Evolutionary conservation across 2,888 invertebrate genomes (phyloP).

Genomic region (Phasia obesa): DNA sequence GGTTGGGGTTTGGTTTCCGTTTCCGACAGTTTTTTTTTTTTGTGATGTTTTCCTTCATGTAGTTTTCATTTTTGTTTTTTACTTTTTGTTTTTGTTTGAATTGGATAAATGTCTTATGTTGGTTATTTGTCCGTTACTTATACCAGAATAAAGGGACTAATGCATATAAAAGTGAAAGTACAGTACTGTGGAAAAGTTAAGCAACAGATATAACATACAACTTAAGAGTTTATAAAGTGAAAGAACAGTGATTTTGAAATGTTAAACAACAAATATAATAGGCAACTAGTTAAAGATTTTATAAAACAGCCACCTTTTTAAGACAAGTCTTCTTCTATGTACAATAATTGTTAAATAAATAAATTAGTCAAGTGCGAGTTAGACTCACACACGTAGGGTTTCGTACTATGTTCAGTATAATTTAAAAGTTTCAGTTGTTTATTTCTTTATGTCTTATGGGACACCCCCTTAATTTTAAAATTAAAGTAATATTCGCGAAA

Average conservation of each 20-base stretch:
- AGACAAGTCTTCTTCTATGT: no score
- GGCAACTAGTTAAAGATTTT: no score
- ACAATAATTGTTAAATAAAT: no score
- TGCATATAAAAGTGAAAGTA: not conserved
- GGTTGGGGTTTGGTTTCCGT: conserved; percentile 67
- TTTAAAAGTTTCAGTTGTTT: no score
- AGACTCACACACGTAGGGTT: no score
- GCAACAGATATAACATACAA: not conserved
- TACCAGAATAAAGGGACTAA: not conserved
- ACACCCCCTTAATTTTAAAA: no score
- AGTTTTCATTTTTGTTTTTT: conserved; percentile 16
- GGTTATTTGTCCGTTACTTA: conserved; percentile 25
- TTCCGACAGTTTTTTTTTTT: conserved; percentile 60
- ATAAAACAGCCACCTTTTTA: no score
- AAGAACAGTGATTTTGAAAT: not conserved
- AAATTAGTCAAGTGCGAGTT: no score
- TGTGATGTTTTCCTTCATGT: conserved; percentile 10
- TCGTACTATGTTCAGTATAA: no score
- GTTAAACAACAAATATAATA: no score
- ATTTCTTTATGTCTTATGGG: no score
- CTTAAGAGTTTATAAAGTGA: not conserved
- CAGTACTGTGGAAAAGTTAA: not conserved
- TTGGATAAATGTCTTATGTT: conserved; percentile 37
- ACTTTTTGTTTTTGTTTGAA: conserved; percentile 11
- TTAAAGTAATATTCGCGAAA: no score